Evolutionary conservation across 1,140 invertebrate genomes (phyloP).

Genomic region (Cotesia typhae): DNA sequence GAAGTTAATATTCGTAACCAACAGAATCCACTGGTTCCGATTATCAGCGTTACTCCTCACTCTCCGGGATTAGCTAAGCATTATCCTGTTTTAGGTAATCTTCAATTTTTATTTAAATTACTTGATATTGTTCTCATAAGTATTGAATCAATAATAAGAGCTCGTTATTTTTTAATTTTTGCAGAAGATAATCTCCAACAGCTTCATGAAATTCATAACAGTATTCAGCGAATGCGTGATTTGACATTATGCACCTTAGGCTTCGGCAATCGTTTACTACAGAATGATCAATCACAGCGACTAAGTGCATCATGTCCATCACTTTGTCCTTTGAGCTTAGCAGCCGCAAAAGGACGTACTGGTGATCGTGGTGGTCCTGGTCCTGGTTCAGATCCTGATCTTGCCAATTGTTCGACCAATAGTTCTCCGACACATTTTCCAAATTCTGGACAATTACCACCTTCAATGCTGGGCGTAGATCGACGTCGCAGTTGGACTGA

Average conservation of each 20-base stretch:
- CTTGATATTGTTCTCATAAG: constrained; percentile 7
- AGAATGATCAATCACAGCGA: constrained; percentile 60
- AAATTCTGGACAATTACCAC: constrained; percentile 48
- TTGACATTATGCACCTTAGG: constrained; percentile 66
- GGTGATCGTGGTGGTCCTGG: constrained; percentile 60
- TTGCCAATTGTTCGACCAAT: constrained; percentile 62
- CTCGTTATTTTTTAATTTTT: constrained; percentile 41
- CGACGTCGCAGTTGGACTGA: constrained; percentile 84
- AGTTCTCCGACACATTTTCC: constrained; percentile 66
- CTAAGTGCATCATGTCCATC: constrained; percentile 82
- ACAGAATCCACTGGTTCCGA: constrained; percentile 73
- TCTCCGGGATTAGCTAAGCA: constrained; percentile 74
- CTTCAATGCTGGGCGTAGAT: constrained; percentile 57
- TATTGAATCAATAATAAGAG: too few relatives aligned
- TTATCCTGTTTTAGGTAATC: constrained; percentile 71
- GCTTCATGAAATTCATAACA: constrained; percentile 77
- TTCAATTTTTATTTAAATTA: constrained; percentile 36
- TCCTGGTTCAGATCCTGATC: constrained; percentile 64
- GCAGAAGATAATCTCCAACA: constrained; percentile 80
- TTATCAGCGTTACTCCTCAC: constrained; percentile 86
- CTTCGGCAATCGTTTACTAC: constrained; percentile 49
- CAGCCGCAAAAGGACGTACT: constrained; percentile 44
- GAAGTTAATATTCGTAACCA: constrained; percentile 46
- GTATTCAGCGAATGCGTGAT: constrained; percentile 79
- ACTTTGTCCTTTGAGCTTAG: constrained; percentile 58